Evolutionary conservation across 2,797 vertebrate genomes (phyloP).

Genomic region (Cyprinodon diabolis): DNA sequence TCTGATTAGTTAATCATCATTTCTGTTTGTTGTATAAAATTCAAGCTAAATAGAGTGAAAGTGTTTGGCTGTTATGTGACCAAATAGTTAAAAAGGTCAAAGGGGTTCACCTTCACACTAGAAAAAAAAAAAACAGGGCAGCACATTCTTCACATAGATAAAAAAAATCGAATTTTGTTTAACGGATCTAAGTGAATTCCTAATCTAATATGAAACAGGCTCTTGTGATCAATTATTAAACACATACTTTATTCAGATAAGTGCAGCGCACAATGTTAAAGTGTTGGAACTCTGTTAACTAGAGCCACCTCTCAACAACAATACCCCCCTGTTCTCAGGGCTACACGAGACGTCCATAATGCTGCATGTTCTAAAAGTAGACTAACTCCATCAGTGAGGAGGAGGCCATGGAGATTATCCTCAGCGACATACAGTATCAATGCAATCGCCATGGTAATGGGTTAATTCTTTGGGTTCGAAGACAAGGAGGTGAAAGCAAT

Average conservation of each 20-base stretch:
- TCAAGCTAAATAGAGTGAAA: too few species aligned
- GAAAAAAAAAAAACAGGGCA: background rate
- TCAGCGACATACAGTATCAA: slow-evolving; percentile 9
- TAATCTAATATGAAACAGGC: slow-evolving; percentile 9
- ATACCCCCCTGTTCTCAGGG: slow-evolving; percentile 11
- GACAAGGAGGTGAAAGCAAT: slow-evolving; percentile 12
- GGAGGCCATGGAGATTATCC: background rate
- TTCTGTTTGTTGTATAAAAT: too few species aligned
- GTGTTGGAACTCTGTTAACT: slow-evolving; percentile 19
- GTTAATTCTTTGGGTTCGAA: background rate
- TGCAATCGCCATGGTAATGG: background rate
- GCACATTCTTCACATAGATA: too few species aligned
- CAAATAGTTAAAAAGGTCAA: too few species aligned
- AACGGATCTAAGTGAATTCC: slow-evolving; percentile 30
- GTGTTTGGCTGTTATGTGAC: too few species aligned
- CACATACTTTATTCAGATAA: slow-evolving; percentile 12
- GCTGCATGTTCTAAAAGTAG: background rate
- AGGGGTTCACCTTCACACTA: background rate
- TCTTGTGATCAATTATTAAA: slow-evolving; percentile 20
- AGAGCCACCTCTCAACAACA: slow-evolving; percentile 13
- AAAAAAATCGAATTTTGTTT: background rate
- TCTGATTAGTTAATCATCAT: background rate
- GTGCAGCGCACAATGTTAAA: slow-evolving; percentile 7
- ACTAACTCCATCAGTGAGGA: background rate
- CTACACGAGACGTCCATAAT: too few species aligned